Percentiles rank a stretch among this genome's conserved stretches.
These are phyloP conservation scores for Synodontis membranacea DNA, from an alignment of 2,113 vertebrate species.

Conservation along the genomic window DNA sequence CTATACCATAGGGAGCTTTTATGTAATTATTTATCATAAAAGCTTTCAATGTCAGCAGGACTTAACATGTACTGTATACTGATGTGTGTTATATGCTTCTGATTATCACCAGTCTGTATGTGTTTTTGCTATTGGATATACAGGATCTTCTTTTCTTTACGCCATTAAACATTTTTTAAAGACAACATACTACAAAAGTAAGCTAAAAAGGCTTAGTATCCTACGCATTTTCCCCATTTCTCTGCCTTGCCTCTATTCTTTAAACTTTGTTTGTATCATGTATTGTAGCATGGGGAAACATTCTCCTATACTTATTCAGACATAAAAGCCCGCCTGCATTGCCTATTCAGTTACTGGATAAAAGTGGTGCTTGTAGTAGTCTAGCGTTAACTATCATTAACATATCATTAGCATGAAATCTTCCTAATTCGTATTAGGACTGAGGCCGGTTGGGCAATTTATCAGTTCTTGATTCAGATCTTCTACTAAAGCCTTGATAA, in stretches of 20 bases:
- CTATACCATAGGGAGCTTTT: conserved; percentile 12
- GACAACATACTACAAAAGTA: neutral
- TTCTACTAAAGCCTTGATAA: neutral
- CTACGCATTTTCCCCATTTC: neutral
- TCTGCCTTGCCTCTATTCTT: neutral
- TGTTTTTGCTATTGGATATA: conserved; percentile 45
- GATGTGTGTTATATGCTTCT: conserved; percentile 7
- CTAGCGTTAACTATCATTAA: neutral
- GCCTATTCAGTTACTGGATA: neutral
- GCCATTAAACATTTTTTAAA: neutral
- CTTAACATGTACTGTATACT: conserved; percentile 17
- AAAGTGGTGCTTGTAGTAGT: neutral
- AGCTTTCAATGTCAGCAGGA: conserved; percentile 1
- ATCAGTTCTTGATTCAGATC: neutral
- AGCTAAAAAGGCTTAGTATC: neutral
- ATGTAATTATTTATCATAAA: conserved; percentile 6
- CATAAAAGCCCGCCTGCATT: neutral
- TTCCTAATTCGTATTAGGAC: neutral
- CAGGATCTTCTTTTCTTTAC: conserved; percentile 12
- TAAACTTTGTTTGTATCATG: neutral
- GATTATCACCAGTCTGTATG: conserved; percentile 16
- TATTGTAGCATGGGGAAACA: neutral
- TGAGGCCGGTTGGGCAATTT: neutral
- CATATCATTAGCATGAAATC: neutral
- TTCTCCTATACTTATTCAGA: neutral